These are phyloP conservation scores for Epinephelus fuscoguttatus DNA, from an alignment of 2,113 vertebrate genomes.

Conservation along the genomic window DNA sequence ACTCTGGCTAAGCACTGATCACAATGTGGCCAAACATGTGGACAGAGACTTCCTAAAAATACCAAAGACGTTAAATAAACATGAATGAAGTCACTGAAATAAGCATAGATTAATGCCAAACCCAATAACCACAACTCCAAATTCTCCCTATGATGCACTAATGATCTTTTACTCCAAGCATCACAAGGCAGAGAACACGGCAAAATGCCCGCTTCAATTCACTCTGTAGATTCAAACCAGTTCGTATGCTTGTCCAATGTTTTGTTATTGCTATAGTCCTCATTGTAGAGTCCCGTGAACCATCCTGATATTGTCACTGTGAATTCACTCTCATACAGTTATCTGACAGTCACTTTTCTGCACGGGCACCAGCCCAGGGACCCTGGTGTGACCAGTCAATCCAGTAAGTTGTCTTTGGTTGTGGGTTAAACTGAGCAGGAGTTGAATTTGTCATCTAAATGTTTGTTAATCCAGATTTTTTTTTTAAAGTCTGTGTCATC, in stretches of 20 bases:
- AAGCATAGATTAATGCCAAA: constrained; percentile 59
- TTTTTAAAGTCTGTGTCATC: constrained; percentile 13
- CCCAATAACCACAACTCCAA: constrained; percentile 48
- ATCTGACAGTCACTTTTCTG: constrained; percentile 20
- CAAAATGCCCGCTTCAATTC: constrained; percentile 21
- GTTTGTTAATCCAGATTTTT: constrained; percentile 40
- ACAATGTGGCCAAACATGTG: constrained; percentile 22
- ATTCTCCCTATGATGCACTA: constrained; percentile 21
- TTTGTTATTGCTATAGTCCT: constrained; percentile 79
- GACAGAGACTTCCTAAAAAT: constrained; percentile 24
- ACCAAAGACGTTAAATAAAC: constrained; percentile 37
- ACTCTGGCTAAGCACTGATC: constrained; percentile 17
- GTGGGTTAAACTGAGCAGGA: constrained; percentile 54
- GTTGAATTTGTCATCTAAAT: constrained; percentile 24
- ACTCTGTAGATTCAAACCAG: constrained; percentile 38
- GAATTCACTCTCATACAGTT: constrained; percentile 17
- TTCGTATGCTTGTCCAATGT: constrained; percentile 54
- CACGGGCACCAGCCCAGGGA: constrained; percentile 8
- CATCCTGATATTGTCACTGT: constrained; percentile 41
- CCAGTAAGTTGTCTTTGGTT: constrained; percentile 70
- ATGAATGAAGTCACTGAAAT: constrained; percentile 47
- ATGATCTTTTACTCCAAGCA: constrained; percentile 32
- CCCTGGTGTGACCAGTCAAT: constrained; percentile 37
- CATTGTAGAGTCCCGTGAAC: constrained; percentile 43
- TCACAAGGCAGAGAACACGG: constrained; percentile 9